Conservation (phyloP, 1,140 invertebrate genomes). For the Phymorhynchus buccinoides region DNA sequence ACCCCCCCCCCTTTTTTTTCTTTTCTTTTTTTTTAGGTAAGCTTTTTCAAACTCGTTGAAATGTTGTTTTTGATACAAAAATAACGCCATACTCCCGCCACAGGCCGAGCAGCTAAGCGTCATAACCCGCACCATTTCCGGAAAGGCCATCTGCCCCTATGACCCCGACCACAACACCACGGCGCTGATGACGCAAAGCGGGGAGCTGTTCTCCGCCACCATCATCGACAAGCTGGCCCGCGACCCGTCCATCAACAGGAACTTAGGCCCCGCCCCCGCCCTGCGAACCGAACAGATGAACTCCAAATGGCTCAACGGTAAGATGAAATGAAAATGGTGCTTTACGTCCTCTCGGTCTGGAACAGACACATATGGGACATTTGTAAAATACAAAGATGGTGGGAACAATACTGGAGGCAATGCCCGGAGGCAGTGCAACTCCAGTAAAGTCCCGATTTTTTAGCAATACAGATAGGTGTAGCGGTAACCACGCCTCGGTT, state of each 20-base stretch:
- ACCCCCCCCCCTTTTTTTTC: not conserved
- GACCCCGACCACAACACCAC: slow-evolving; percentile 64
- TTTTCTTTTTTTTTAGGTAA: not conserved
- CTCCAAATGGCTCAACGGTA: slow-evolving; percentile 70
- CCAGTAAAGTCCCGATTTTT: too few species aligned
- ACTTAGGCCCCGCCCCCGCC: slow-evolving; percentile 62
- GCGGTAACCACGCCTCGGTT: too few species aligned
- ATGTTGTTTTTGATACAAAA: too few species aligned
- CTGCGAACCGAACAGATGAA: slow-evolving; percentile 62
- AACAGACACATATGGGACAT: too few species aligned
- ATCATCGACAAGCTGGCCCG: slow-evolving; percentile 88
- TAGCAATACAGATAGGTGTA: too few species aligned
- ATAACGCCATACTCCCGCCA: too few species aligned
- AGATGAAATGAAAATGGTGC: too few species aligned
- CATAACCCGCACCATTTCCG: slow-evolving; percentile 46
- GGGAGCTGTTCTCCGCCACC: slow-evolving; percentile 87
- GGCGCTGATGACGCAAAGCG: slow-evolving; percentile 79
- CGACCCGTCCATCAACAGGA: slow-evolving; percentile 84
- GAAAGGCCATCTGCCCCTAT: slow-evolving; percentile 63
- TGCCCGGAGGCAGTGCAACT: too few species aligned
- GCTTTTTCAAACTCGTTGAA: too few species aligned
- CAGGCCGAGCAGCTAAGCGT: slow-evolving; percentile 59
- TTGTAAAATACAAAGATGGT: too few species aligned
- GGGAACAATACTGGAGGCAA: too few species aligned
- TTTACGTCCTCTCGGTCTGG: too few species aligned